Percentiles rank a stretch among this genome's conserved stretches.
These are phyloP conservation scores for Sardinella longiceps DNA, from an alignment of 2,797 vertebrate species.

Conservation along the genomic window DNA sequence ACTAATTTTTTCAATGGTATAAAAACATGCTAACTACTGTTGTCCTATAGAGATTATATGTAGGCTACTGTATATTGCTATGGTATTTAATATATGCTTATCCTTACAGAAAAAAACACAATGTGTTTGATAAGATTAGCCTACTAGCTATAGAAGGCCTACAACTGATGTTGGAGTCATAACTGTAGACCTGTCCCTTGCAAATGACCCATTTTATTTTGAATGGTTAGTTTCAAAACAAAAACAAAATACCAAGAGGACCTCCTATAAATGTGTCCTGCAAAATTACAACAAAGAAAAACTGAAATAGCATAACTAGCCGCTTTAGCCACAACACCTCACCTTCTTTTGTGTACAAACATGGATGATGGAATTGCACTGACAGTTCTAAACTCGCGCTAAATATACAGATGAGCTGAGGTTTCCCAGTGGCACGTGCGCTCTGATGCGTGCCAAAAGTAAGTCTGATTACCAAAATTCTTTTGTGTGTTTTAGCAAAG, in stretches of 20 bases:
- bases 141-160: neutral
- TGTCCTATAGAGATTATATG: neutral
- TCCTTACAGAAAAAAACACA: neutral
- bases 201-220: neutral
- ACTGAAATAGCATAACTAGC: neutral
- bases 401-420: neutral
- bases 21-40: neutral
- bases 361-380: neutral
- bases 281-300: neutral
- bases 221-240: neutral
- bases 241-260: neutral
- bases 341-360: neutral
- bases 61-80: neutral
- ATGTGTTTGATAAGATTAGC: too few species aligned
- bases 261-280: neutral
- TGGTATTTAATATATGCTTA: neutral
- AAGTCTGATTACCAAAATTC: too few species aligned
- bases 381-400: neutral
- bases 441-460: neutral
- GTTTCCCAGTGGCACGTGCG: neutral
- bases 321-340: neutral
- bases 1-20: neutral
- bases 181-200: neutral
- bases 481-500: neutral
- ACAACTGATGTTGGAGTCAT: neutral